phyloP scores from a whole-genome alignment of 2,888 invertebrate species.

The Eupithecia vulgata region DNA sequence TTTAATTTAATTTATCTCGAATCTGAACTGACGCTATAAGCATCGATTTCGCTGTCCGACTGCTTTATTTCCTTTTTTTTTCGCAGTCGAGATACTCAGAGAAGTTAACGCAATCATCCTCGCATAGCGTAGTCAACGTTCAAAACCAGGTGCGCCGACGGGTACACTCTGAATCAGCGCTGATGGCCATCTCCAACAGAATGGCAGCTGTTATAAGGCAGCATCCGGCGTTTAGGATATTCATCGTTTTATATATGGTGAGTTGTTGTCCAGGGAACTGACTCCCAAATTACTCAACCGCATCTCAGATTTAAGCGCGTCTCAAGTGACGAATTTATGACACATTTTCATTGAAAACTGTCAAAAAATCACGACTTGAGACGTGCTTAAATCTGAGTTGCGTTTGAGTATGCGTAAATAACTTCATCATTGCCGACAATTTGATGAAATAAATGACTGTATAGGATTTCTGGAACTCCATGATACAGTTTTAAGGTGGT shows the following conservation, averaged over 20 bases:
- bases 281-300: too few relatives aligned
- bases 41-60: neutral
- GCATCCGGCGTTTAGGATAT: slow-evolving; percentile 92
- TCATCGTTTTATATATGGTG: slow-evolving; percentile 93
- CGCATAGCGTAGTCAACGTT: slow-evolving; percentile 68
- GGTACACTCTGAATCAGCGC: slow-evolving; percentile 42
- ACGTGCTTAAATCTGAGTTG: too few relatives aligned
- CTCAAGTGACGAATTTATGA: too few relatives aligned
- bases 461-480: neutral
- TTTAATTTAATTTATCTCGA: neutral
- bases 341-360: too few relatives aligned
- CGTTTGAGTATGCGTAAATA: too few relatives aligned
- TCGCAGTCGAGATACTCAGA: slow-evolving; percentile 60
- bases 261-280: slow-evolving; percentile 46
- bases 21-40: neutral
- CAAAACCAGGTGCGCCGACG: slow-evolving; percentile 45
- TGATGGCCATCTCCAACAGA: slow-evolving; percentile 86
- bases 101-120: slow-evolving; percentile 51
- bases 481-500: too few relatives aligned
- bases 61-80: slow-evolving; percentile 20
- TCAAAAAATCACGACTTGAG: too few relatives aligned
- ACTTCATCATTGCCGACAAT: too few relatives aligned
- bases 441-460: neutral
- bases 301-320: too few relatives aligned
- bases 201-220: slow-evolving; percentile 91